Evolutionary conservation across 2,113 vertebrate species (phyloP).

Genomic region (Myrmecophaga tridactyla): DNA sequence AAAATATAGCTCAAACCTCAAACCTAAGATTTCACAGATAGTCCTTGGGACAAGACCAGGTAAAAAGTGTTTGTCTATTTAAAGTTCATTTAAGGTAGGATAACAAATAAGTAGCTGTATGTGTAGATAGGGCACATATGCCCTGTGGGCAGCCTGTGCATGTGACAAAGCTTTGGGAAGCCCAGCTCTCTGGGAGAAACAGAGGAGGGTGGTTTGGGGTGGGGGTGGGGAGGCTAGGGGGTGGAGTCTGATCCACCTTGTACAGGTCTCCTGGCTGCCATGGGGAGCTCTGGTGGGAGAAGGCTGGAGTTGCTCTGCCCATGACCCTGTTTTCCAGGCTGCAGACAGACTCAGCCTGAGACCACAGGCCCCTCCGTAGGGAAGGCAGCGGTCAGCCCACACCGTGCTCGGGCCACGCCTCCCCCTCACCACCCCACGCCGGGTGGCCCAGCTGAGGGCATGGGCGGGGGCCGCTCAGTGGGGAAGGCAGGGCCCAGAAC

Average conservation of each 20-base stretch:
- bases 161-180: background rate
- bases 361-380: background rate
- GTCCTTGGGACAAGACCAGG: background rate
- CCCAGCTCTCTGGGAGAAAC: background rate
- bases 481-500: background rate
- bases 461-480: background rate
- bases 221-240: background rate
- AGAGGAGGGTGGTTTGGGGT: background rate
- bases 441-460: background rate
- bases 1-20: background rate
- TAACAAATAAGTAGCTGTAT: background rate
- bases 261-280: background rate
- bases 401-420: background rate
- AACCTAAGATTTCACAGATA: background rate
- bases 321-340: background rate
- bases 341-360: background rate
- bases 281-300: background rate
- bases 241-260: fast-evolving
- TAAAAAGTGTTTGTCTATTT: background rate
- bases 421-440: background rate
- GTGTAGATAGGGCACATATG: background rate
- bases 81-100: background rate
- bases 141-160: background rate
- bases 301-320: background rate
- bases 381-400: background rate